Conservation (phyloP, 2,113 vertebrate genomes). For the Poeciliopsis prolifica region DNA sequence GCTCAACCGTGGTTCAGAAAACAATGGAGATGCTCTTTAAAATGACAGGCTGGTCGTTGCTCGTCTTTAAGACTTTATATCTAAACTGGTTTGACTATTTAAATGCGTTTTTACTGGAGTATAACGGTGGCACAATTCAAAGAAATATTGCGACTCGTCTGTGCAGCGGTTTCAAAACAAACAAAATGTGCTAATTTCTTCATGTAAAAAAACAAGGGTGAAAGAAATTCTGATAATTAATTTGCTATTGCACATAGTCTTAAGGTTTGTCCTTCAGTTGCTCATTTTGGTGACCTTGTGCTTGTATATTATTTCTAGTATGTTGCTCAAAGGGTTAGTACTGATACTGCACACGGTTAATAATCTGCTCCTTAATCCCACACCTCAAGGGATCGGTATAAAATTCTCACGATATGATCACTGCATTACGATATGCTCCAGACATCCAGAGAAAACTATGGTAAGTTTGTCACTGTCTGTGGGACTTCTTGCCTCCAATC, state of each 20-base stretch:
- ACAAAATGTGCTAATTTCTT: not conserved
- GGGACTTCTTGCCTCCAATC: not conserved
- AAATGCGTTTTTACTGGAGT: not conserved
- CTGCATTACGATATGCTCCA: not conserved
- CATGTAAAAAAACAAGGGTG: not conserved
- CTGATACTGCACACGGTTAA: too few species aligned
- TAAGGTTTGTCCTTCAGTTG: too few species aligned
- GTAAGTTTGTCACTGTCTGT: too few species aligned
- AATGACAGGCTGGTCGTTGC: not conserved
- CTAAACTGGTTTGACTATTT: not conserved
- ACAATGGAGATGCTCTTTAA: not conserved
- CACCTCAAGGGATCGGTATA: not conserved
- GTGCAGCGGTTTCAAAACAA: not conserved
- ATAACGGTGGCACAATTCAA: not conserved
- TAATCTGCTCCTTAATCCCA: not conserved
- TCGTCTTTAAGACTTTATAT: not conserved
- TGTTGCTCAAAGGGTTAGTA: too few species aligned
- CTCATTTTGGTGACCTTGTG: too few species aligned
- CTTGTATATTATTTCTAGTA: too few species aligned
- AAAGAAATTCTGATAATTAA: too few species aligned
- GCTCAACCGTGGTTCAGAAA: not conserved
- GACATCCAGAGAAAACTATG: too few species aligned
- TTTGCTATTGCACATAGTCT: too few species aligned
- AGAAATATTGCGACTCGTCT: not conserved
- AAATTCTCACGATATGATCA: not conserved